Conservation (phyloP, 2,113 vertebrate genomes). For the Mastomys coucha region DNA sequence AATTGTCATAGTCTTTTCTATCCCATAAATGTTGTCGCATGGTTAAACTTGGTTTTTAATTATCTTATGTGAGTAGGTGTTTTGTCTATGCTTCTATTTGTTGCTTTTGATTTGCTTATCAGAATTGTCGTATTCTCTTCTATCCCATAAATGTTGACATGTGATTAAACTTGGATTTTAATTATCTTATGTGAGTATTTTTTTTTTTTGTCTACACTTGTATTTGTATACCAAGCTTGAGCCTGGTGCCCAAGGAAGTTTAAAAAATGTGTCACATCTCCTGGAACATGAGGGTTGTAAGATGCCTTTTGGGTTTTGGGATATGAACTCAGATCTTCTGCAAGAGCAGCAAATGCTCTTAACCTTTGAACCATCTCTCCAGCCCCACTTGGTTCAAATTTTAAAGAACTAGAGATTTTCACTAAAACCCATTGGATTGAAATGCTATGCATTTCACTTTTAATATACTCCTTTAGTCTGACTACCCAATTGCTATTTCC, state of each 20-base stretch:
- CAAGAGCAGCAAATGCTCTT: not conserved
- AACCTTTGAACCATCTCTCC: not conserved
- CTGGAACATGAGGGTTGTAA: not conserved
- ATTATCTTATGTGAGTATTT: not conserved
- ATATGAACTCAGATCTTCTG: not conserved
- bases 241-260: not conserved
- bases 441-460: not conserved
- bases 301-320: not conserved
- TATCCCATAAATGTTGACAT: not conserved
- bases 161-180: not conserved
- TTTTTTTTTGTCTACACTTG: no score
- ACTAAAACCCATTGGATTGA: not conserved
- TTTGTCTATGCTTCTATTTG: not conserved
- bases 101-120: not conserved
- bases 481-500: not conserved
- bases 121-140: not conserved
- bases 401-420: conserved; percentile 41
- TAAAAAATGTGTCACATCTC: not conserved
- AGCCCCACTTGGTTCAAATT: not conserved
- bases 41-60: not conserved
- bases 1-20: not conserved
- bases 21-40: not conserved
- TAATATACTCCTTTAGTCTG: not conserved
- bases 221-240: not conserved
- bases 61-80: not conserved